Percentiles rank a stretch among this genome's conserved stretches.
These are phyloP conservation scores for Festucalex cinctus DNA, from an alignment of 2,113 vertebrate genomes.

Conservation along the genomic window DNA sequence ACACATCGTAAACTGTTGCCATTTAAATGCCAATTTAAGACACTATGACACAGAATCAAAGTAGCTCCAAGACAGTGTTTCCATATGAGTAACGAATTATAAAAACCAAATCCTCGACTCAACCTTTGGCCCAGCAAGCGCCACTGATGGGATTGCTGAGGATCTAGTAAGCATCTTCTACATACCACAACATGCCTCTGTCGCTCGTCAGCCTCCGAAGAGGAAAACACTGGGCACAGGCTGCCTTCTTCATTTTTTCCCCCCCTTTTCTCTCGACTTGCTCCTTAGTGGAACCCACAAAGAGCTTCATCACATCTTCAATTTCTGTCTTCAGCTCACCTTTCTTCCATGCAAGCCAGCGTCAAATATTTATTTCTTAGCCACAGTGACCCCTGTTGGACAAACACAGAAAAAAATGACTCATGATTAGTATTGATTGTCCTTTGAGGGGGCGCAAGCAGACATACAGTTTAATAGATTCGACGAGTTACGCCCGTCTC, in stretches of 20 bases:
- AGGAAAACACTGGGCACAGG: constrained; percentile 16
- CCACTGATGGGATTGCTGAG: not conserved
- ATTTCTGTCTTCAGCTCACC: not conserved
- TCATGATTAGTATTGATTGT: not conserved
- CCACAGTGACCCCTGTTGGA: constrained; percentile 53
- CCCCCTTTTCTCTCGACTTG: not conserved
- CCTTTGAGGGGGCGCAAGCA: too few species aligned
- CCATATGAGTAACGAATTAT: too few species aligned
- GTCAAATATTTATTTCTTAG: not conserved
- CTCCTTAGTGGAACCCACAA: constrained; percentile 7
- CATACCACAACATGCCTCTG: constrained; percentile 44
- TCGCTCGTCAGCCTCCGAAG: constrained; percentile 14
- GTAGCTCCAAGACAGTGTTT: too few species aligned
- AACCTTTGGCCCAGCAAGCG: too few species aligned
- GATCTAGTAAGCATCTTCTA: constrained; percentile 1
- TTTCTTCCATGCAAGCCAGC: not conserved
- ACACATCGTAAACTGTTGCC: too few species aligned
- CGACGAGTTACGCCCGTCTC: too few species aligned
- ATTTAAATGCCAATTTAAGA: too few species aligned
- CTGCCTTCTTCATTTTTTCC: constrained; percentile 13
- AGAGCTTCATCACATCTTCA: constrained; percentile 23
- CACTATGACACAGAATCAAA: too few species aligned
- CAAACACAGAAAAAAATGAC: not conserved
- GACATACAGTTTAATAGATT: too few species aligned
- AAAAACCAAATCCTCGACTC: too few species aligned